A percentile compares a stretch with the other conserved stretches of the same genome.
Conservation (phyloP, 2,797 vertebrate genomes). For the Lutjanus campechanus region DNA sequence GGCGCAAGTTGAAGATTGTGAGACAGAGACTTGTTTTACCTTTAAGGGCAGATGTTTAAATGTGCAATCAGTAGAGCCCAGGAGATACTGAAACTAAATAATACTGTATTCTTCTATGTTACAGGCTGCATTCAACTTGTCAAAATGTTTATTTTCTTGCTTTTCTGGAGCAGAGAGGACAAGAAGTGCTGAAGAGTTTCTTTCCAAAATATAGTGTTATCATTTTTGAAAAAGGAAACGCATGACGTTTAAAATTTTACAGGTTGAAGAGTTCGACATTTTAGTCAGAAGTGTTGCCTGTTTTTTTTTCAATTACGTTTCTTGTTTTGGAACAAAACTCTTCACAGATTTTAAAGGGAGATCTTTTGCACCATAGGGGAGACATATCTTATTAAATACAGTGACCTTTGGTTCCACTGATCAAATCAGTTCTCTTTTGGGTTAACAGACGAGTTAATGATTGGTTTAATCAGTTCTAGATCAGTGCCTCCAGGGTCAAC, state of each 20-base stretch:
- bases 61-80: slow-evolving; percentile 63
- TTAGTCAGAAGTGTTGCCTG: neutral
- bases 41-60: slow-evolving; percentile 35
- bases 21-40: slow-evolving; percentile 11
- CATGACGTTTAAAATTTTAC: neutral
- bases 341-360: slow-evolving; percentile 34
- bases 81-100: slow-evolving; percentile 28
- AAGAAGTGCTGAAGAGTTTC: neutral
- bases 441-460: neutral
- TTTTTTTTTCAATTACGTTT: slow-evolving; percentile 12
- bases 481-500: neutral
- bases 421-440: neutral
- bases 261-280: neutral
- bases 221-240: slow-evolving; percentile 23
- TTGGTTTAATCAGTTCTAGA: neutral
- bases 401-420: slow-evolving; percentile 26
- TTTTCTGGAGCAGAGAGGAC: neutral
- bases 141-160: slow-evolving; percentile 32
- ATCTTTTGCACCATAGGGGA: slow-evolving; percentile 23
- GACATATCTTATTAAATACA: slow-evolving; percentile 14
- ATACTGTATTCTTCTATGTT: slow-evolving; percentile 15
- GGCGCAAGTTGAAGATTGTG: neutral
- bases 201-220: slow-evolving; percentile 7
- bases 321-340: slow-evolving; percentile 18
- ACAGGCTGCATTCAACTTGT: slow-evolving; percentile 36